phyloP scores from a whole-genome alignment of 2,888 invertebrate genomes.

The Amphipyra berbera region DNA sequence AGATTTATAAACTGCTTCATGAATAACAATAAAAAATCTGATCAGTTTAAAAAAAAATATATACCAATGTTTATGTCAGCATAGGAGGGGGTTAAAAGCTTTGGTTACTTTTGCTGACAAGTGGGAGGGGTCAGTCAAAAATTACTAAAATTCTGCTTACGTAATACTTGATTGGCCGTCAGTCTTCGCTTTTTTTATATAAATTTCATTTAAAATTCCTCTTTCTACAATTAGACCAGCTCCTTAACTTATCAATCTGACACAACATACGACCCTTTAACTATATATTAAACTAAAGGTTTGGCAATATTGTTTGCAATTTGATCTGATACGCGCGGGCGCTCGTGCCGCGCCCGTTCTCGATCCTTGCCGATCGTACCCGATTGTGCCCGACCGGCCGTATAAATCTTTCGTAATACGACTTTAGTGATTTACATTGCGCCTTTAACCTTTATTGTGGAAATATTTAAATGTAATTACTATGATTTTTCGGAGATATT shows the following conservation, averaged over 20 bases:
- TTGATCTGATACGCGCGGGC: slow-evolving; percentile 62
- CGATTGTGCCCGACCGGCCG: slow-evolving; percentile 60
- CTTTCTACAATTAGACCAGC: not conserved
- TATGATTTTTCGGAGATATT: slow-evolving; percentile 35
- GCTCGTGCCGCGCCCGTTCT: slow-evolving; percentile 70
- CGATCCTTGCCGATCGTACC: slow-evolving; percentile 61
- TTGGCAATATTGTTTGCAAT: slow-evolving; percentile 63
- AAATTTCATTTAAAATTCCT: too few relatives aligned
- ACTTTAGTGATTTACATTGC: slow-evolving; percentile 63
- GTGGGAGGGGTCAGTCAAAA: too few relatives aligned
- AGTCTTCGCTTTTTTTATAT: too few relatives aligned
- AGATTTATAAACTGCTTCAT: too few relatives aligned
- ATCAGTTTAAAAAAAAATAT: too few relatives aligned
- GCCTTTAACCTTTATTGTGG: slow-evolving; percentile 61
- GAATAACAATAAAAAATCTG: too few relatives aligned
- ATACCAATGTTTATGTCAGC: too few relatives aligned
- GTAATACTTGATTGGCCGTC: too few relatives aligned
- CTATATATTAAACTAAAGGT: slow-evolving; percentile 52
- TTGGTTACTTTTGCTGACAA: too few relatives aligned
- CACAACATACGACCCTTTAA: slow-evolving; percentile 52
- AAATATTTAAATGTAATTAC: slow-evolving; percentile 56
- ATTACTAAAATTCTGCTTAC: too few relatives aligned
- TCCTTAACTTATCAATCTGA: slow-evolving; percentile 38
- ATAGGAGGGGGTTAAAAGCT: too few relatives aligned
- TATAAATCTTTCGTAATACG: slow-evolving; percentile 69